Base-by-base conservation (phyloP, 2,888 invertebrate genomes). In the Auanema freiburgensis region DNA sequence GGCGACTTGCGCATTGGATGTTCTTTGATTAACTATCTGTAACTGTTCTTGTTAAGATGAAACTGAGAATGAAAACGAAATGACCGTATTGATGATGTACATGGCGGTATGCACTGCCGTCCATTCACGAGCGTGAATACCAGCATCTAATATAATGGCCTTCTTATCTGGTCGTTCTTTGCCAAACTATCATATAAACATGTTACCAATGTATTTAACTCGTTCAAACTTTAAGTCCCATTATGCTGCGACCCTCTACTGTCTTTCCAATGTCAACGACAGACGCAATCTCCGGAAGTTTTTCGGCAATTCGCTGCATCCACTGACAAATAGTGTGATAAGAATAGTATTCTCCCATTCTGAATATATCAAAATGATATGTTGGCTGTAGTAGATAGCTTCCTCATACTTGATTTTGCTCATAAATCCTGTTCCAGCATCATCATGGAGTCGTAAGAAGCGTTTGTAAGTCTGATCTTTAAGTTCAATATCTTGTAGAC, bases 71-170 rank as follows among this genome's bases (percentile, higher is more conserved):
- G 40, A 55, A 40, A 14, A n/a, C 23, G 25, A 55, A 18, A 16
- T 53, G 24, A 81, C 80, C 59, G 74, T 60, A 53, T 79, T 77
- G 52, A 81, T 79, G 59, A 81, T 79, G 66, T 81, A 81, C 18
- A 74, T 69, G 24, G 71, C 79, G 8, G 81, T 80, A 61, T 81
- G 81, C 16, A 81, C 72, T 0, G 79, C 72, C 0, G 79, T 71
- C 79, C 79, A 79, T 63, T 76, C 74, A 54, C 80, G 65, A 14
- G 80, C 77, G 57, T 81, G 81, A 50, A 81, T 81, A 52, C 81
- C 81, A 25, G 77, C 81, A 64, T 81, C 81, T 52, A 81, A 77
- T 49, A 81, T 77, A 25, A 79, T 72, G 14, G 79, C 71, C 44
- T 70, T 73, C 60, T 80, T 78, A 24, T 76, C 72, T 1, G 67